Conservation (phyloP, 1,140 invertebrate species). For the Lordiphosa mommai region DNA sequence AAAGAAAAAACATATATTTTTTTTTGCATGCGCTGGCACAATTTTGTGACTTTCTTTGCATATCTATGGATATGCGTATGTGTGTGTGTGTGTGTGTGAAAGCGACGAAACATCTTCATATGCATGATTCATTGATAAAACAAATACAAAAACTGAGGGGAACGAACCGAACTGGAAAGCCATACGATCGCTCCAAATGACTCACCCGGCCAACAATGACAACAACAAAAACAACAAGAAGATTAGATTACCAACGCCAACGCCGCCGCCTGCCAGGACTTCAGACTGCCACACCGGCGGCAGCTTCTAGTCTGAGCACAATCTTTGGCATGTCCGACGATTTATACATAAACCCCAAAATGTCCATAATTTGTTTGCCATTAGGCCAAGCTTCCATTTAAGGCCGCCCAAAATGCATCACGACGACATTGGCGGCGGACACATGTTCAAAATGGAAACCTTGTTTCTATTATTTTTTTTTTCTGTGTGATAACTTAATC, state of each 20-base stretch:
- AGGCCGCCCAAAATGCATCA: slow-evolving; percentile 7
- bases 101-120: slow-evolving; percentile 59
- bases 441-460: slow-evolving; percentile 28
- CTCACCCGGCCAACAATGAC: slow-evolving; percentile 15
- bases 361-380: slow-evolving; percentile 1
- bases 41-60: slow-evolving; percentile 13
- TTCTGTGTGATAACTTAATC: slow-evolving; percentile 59
- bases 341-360: slow-evolving; percentile 7
- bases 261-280: not conserved
- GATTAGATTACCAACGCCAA: slow-evolving; percentile 7
- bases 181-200: slow-evolving; percentile 52
- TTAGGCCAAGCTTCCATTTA: slow-evolving; percentile 25
- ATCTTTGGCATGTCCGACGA: slow-evolving; percentile 4
- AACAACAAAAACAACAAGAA: slow-evolving; percentile 10
- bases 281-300: slow-evolving; percentile 5
- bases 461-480: slow-evolving; percentile 14
- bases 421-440: slow-evolving; percentile 5
- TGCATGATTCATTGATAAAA: slow-evolving; percentile 73
- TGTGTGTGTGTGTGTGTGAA: slow-evolving; percentile 12
- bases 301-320: slow-evolving; percentile 24
- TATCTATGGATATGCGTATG: slow-evolving; percentile 16
- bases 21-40: slow-evolving; percentile 52
- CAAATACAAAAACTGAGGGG: slow-evolving; percentile 37
- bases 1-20: slow-evolving; percentile 7
- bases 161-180: slow-evolving; percentile 46